A percentile compares a stretch with the other conserved stretches of the same genome.
Conservation (phyloP, 1,140 invertebrate genomes). For the Cotesia glomerata region DNA sequence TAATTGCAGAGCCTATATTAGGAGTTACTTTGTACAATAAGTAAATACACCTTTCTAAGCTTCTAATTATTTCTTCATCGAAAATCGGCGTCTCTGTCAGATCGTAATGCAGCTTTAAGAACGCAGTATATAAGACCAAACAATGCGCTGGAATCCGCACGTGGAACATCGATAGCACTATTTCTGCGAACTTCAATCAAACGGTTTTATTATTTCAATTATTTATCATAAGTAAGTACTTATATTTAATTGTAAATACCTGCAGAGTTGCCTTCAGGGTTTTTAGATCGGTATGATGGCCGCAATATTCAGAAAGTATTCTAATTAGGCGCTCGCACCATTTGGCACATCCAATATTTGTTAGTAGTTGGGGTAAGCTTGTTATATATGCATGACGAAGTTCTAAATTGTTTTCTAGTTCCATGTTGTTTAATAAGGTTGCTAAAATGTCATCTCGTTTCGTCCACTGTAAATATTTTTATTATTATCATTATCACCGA, state of each 20-base stretch:
- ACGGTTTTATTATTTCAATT: constrained; percentile 10
- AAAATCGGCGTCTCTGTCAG: constrained; percentile 50
- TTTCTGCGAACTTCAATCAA: constrained; percentile 46
- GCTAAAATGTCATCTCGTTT: constrained; percentile 51
- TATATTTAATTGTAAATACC: constrained; percentile 33
- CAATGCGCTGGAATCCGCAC: constrained; percentile 45
- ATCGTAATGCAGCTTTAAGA: constrained; percentile 52
- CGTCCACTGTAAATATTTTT: constrained; percentile 47
- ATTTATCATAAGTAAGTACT: constrained; percentile 14
- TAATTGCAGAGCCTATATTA: constrained; percentile 43
- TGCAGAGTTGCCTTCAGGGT: constrained; percentile 51
- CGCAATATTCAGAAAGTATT: constrained; percentile 55
- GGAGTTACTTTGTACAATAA: constrained; percentile 51
- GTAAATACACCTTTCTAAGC: constrained; percentile 52
- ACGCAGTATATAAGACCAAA: constrained; percentile 45
- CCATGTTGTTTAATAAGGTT: constrained; percentile 54
- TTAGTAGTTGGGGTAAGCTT: constrained; percentile 52
- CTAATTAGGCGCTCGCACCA: constrained; percentile 51
- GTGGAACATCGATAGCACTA: constrained; percentile 46
- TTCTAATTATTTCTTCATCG: constrained; percentile 50
- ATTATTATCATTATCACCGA: no score
- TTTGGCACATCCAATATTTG: constrained; percentile 50
- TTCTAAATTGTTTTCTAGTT: constrained; percentile 51
- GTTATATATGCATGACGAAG: constrained; percentile 51
- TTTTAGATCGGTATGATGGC: constrained; percentile 53